Conservation (phyloP, 2,797 vertebrate genomes). For the Phaenicophaeus curvirostris region DNA sequence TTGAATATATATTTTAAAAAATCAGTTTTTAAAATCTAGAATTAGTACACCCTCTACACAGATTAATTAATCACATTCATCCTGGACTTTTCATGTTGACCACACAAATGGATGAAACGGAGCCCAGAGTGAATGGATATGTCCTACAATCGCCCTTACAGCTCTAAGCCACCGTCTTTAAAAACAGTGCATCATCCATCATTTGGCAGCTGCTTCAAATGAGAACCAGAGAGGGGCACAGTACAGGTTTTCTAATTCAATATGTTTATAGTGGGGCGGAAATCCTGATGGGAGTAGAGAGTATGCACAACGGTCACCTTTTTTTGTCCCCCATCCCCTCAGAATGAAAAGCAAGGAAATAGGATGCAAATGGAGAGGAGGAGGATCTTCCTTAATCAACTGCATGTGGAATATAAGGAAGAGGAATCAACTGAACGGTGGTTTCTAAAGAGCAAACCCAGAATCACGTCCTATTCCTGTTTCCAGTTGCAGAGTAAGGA, state of each 20-base stretch:
- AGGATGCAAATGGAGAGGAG: background rate
- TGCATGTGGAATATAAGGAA: background rate
- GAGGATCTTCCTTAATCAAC: background rate
- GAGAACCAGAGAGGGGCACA: background rate
- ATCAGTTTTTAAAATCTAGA: background rate
- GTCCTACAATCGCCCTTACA: background rate
- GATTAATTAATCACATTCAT: background rate
- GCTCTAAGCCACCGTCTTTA: background rate
- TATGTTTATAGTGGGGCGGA: background rate
- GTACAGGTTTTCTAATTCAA: background rate
- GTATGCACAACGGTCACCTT: background rate
- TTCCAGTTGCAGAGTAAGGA: background rate
- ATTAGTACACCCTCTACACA: background rate
- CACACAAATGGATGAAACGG: background rate
- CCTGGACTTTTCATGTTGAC: background rate
- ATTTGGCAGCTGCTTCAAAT: background rate
- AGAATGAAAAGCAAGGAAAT: background rate
- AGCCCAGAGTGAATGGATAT: background rate
- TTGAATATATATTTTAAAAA: background rate
- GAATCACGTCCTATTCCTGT: background rate
- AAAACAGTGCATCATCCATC: background rate
- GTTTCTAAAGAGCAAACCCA: background rate
- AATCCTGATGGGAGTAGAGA: background rate
- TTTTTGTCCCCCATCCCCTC: background rate
- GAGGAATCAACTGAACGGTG: background rate